Evolutionary conservation across 2,888 invertebrate genomes (phyloP), one percentile per base, ranked within the genome.

Genomic region (Drosophila neonasuta): DNA sequence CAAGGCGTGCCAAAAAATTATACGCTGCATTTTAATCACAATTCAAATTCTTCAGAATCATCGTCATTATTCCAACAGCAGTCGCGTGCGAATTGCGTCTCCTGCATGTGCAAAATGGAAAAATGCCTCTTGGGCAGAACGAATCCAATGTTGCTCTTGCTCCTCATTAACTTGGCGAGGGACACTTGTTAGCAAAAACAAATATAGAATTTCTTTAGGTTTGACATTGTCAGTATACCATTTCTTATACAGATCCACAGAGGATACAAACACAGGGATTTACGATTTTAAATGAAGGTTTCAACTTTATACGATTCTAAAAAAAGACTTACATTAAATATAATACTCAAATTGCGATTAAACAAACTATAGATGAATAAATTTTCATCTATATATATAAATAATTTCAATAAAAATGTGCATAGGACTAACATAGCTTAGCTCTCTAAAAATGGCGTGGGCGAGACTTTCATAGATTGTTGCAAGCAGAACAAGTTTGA

Each of bases 1-100:
- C 68, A 57, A 55, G 67, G 71, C 70, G 76, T 67, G 73, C 71
- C 59, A 74, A 81, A 81, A 81, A 83, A 80, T 87, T 86, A 88
- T 78, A 79, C 81, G 74, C 80, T 88, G 87, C 83, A 88, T 88
- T 87, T 88, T 88, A 88, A 88, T 89, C 88, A 88, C 87, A 82
- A 88, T 88, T 88, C 86, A 88, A 88, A 88, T 88, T 88, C 85
- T 88, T 75, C 83, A 68, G 77, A 87, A 77, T 87, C 84, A 80
- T 87, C 84, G 88, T 86, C 84, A 71, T 83, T 87, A 82, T 82
- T 87, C 83, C 77, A 58, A 44, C 58, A 68, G 64, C 77, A 55
- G 74, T 56, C 36, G 76, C 44, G 55, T 62, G 58, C 39, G 46
- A 63, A 77, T 57, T 56, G 66, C 68, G 58, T 49, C 57, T 66